Percentiles rank a stretch among this genome's conserved stretches.
These are phyloP conservation scores for Rostratula benghalensis DNA, from an alignment of 2,113 vertebrate species.

Conservation along the genomic window DNA sequence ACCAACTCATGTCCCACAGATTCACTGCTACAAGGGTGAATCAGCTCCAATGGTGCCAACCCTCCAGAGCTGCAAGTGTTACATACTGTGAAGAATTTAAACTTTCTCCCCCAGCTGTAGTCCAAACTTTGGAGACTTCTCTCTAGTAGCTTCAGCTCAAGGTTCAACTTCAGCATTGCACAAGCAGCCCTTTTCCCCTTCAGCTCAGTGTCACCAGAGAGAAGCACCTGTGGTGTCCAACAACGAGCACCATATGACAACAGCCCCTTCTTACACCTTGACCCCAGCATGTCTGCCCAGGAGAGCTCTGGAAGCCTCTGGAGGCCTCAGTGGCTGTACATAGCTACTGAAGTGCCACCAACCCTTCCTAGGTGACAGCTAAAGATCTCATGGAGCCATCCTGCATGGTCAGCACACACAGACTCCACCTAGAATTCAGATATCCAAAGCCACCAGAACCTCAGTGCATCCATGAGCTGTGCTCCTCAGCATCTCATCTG, in stretches of 20 bases:
- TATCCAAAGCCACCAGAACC: fast-evolving
- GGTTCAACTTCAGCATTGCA: fast-evolving
- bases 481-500: not conserved
- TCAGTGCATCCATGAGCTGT: fast-evolving
- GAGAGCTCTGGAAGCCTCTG: not conserved
- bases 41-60: not conserved
- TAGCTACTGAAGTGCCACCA: fast-evolving
- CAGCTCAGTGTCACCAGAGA: fast-evolving
- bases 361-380: not conserved
- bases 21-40: not conserved
- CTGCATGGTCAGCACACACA: fast-evolving
- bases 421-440: fast-evolving
- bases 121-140: fast-evolving
- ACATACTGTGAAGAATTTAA: too few species aligned
- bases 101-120: too few species aligned
- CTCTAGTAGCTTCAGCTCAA: not conserved
- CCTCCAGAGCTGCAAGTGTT: not conserved
- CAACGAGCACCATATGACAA: too few species aligned
- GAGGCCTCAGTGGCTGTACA: fast-evolving
- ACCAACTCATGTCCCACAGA: not conserved
- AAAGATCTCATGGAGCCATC: fast-evolving
- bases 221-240: fast-evolving
- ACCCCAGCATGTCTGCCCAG: fast-evolving
- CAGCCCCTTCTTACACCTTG: not conserved
- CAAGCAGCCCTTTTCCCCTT: not conserved